Evolutionary conservation across 2,888 invertebrate genomes (phyloP), one percentile per base, ranked within the genome.

Genomic region (Xestia xanthographa): DNA sequence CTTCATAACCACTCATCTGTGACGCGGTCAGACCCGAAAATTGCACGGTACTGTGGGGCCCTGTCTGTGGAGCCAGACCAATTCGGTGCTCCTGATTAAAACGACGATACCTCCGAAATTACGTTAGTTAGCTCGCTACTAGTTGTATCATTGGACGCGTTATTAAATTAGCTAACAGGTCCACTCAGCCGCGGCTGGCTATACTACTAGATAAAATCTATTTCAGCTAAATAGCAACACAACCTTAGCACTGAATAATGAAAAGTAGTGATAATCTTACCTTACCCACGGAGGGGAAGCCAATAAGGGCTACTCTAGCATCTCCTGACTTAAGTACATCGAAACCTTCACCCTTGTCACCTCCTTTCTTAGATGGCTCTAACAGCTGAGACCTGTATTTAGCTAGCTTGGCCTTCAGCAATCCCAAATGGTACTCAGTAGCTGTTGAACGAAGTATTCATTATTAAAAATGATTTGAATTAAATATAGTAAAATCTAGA

Each of bases 261-360:
- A 68, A 38, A 68, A 50, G 22, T 8, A 8, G 5, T 8, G 17
- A 11, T 20, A 56, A 65, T 65, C 94, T 92, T 93, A 98, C 98
- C 97, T 99, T 99, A 95, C 99, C 99, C 50, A 99, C 99, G 20
- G 99, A 99, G 12, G 99, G 99, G 93, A 99, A 99, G 58, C 99
- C 99, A 89, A 99, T 99, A 9, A 99, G 97, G 12, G 99, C 99
- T 22, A 99, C 99, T 91, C 99, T 97, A 14, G 99, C 99, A 98
- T 99, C 99, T 67, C 99, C 99, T 89, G 99, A 99, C 95, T 99
- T 99, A 88, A 99, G 97, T 17, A 99, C 99, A 98, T 99, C 99
- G 95, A 99, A 99, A 0, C 99, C 99, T 95, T 99, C 99, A 38
- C 99, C 99, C 93, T 99, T 99, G 87, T 99, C 99, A 34, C 96